Evolutionary conservation across 2,888 invertebrate species (phyloP).

Genomic region (Hypomecis punctinalis): DNA sequence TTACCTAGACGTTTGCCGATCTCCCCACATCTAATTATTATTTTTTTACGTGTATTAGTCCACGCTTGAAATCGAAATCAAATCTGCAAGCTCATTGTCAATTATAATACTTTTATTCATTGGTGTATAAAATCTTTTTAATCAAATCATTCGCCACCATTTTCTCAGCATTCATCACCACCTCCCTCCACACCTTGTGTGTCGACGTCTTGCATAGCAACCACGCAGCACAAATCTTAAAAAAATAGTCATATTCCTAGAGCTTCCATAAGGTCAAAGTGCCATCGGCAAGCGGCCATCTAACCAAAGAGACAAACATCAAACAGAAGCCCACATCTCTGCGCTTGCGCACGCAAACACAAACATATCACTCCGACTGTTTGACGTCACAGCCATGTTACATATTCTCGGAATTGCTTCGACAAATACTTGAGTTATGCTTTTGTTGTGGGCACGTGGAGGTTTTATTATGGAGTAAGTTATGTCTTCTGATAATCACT

Average conservation of each 20-base stretch:
- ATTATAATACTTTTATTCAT: too few relatives aligned
- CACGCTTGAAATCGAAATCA: too few relatives aligned
- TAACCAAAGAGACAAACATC: constrained; percentile 43
- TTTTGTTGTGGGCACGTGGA: constrained; percentile 28
- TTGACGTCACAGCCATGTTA: constrained; percentile 43
- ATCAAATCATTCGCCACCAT: too few relatives aligned
- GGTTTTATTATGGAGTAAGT: not conserved
- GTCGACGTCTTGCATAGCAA: too few relatives aligned
- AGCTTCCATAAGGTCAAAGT: constrained; percentile 26
- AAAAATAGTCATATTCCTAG: not conserved
- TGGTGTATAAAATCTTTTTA: too few relatives aligned
- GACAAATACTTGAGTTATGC: constrained; percentile 39
- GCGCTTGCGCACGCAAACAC: constrained; percentile 39
- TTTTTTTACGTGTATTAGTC: too few relatives aligned
- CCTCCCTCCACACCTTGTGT: too few relatives aligned
- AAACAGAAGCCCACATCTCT: constrained; percentile 53
- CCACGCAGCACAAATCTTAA: not conserved
- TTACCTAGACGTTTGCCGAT: too few relatives aligned
- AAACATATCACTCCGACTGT: constrained; percentile 39
- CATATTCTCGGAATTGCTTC: constrained; percentile 47
- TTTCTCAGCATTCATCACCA: too few relatives aligned
- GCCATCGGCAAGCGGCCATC: constrained; percentile 30
- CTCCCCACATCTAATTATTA: too few relatives aligned
- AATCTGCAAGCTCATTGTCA: too few relatives aligned
- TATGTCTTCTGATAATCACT: too few relatives aligned